These are phyloP conservation scores for Entelurus aequoreus DNA, from an alignment of 2,113 vertebrate species.

Conservation along the genomic window DNA sequence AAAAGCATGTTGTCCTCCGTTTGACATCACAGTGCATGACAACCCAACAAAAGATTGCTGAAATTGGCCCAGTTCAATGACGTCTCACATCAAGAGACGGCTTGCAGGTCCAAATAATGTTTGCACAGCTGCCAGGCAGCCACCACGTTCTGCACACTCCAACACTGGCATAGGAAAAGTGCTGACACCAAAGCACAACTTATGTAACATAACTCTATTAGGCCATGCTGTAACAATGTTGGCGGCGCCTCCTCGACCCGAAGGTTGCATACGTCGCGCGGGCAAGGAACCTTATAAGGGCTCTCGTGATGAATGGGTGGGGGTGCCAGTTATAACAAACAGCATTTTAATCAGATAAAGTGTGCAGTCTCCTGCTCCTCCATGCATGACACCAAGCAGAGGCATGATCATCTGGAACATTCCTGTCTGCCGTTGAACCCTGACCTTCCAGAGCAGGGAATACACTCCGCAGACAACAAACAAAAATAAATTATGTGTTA, in stretches of 20 bases:
- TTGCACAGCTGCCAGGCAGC: constrained; percentile 73
- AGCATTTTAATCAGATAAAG: constrained; percentile 66
- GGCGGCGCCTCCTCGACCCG: constrained; percentile 16
- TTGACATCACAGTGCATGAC: constrained; percentile 23
- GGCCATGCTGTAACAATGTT: constrained; percentile 13
- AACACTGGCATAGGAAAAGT: constrained; percentile 48
- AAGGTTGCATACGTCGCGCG: constrained; percentile 11
- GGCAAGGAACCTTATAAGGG: constrained; percentile 45
- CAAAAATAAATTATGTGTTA: no score
- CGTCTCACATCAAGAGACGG: constrained; percentile 62
- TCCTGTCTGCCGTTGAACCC: constrained; percentile 68
- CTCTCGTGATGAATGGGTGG: constrained; percentile 28
- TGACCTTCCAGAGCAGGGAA: constrained; percentile 35
- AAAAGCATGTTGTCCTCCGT: constrained; percentile 16
- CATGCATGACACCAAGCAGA: constrained; percentile 54
- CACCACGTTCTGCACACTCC: constrained; percentile 34
- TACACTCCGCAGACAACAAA: constrained; percentile 11
- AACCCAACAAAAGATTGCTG: constrained; percentile 50
- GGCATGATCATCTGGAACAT: constrained; percentile 60
- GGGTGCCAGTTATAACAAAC: constrained; percentile 47
- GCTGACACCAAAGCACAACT: constrained; percentile 55
- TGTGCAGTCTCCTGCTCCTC: constrained; percentile 16
- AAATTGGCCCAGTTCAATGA: constrained; percentile 42
- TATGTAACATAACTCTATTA: constrained; percentile 41
- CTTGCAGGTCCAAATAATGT: constrained; percentile 61